Evolutionary conservation across 2,113 vertebrate genomes (phyloP).

Genomic region (Holacanthus passer): DNA sequence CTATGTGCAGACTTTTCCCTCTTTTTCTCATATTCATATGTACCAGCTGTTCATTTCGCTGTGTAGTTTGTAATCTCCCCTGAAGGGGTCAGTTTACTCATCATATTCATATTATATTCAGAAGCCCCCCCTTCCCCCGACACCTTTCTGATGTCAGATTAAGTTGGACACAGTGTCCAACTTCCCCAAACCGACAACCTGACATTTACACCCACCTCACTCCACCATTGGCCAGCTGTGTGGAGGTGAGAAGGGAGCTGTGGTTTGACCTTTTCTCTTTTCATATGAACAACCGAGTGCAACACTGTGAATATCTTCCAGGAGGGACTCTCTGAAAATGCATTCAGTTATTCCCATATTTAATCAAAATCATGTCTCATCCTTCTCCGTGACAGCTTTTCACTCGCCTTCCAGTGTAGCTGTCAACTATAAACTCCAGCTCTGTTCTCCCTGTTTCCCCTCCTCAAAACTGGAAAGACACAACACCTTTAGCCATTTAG

Average conservation of each 20-base stretch:
- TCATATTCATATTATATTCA: neutral
- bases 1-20: neutral
- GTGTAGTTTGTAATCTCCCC: neutral
- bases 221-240: neutral
- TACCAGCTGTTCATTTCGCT: neutral
- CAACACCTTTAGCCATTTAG: slow-evolving; percentile 43
- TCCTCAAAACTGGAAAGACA: slow-evolving; percentile 29
- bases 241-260: neutral
- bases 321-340: slow-evolving; percentile 4
- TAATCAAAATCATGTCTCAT: neutral
- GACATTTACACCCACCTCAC: neutral
- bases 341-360: neutral
- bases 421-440: neutral
- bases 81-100: neutral
- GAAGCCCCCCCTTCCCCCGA: neutral
- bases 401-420: neutral
- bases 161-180: neutral
- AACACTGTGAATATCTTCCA: neutral
- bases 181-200: neutral
- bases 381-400: neutral
- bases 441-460: neutral
- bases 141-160: neutral
- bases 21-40: neutral
- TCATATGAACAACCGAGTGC: neutral
- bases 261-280: neutral